Base-by-base conservation (phyloP, 1,140 invertebrate genomes). In the Zaprionus vittiger region DNA sequence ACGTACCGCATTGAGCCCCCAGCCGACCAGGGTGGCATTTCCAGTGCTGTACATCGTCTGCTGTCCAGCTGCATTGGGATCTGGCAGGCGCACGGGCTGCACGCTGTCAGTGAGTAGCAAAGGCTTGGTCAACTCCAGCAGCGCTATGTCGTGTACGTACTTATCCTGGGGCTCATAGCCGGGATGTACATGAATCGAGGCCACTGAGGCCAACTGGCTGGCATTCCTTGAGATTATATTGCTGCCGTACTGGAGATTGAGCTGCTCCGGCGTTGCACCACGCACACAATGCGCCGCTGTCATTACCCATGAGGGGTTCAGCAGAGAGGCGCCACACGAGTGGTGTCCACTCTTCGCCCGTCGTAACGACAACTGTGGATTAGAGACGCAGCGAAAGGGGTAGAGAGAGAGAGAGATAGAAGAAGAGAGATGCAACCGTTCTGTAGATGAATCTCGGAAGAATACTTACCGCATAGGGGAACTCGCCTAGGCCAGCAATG, bases 281-380 rank as follows among this genome's bases (percentile, higher is more conserved):
- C 52, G 69, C 9, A 93, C 84, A 67, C 92, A 93, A 54, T 93
- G 92, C 0, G 91, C 92, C 9, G 87, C 91, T 0, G 91, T 92
- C 14, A 92, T 37, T 3, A 81, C 74, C 91, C 91, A 92, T n/a
- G 57, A 49, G 0, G 80, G 69, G 63, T 93, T 92, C 0, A 93
- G 37, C 9, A 93, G 61, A 1, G 91, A 83, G 15, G 73, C 92
- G 1, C 93, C 93, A 55, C 93, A 93, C 3, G 80, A 83, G 37
- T 93, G 93, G 20, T 70, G 76, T 2, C 91, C 91, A n/a, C 60
- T 68, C 1, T 74, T 79, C 14, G 78, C 69, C 6, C 85, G 91
- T 0, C 91, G 80, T 55, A 92, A 56, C 2, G 91, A 92, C 2
- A 92, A 73, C 80, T 86, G 47, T 17, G 28, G 47, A 14, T 55